Evolutionary conservation across 2,797 vertebrate species (phyloP), one percentile per base, ranked within the genome.

Genomic region (Kryptopterus vitreolus): DNA sequence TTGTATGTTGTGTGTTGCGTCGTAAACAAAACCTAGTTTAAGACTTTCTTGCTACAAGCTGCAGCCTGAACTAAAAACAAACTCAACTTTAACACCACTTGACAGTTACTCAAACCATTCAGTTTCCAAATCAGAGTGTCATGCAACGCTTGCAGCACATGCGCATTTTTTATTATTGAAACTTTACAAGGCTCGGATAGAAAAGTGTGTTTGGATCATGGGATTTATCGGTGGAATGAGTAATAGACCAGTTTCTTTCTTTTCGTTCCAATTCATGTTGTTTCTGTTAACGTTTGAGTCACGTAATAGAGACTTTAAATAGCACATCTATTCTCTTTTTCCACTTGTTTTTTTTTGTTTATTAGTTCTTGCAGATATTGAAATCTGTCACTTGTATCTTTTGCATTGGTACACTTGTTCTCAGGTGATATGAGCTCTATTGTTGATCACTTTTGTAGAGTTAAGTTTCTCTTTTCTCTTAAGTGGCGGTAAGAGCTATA

Each of bases 211-310:
- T 50, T 50, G 50, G 46, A 52, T 4, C 43, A 18, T 48, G 20
- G 26, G 46, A 15, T 50, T 48, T 16, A 48, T 68, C 8, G 16
- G 38, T 46, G 7, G 26, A 48, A 24, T 48, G 66, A 69, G 66
- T 29, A 29, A 52, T 52, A 26, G 48, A 29, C 15, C 43, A 18
- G 8, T 26, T 48, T 50, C 16, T 59, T 59, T 8, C 53, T 65
- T 35, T 43, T 66, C 35, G 63, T 66, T 66, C 63, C 63, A 43
- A 10, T 24, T 24, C 63, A 66, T 66, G 66, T 59, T 26, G 50
- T 48, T 48, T 48, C 43, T 69, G 38, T 69, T 48, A 2, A 3
- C 38, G 38, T 66, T 11, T 63, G 33, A 63, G 33, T 43, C 35
- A 69, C 43, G 18, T 24, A 69, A 20, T 50, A 69, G 65, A 24